Evolutionary conservation across 1,140 invertebrate species (phyloP), one percentile per base, ranked within the genome.

Genomic region (Halictus rubicundus): DNA sequence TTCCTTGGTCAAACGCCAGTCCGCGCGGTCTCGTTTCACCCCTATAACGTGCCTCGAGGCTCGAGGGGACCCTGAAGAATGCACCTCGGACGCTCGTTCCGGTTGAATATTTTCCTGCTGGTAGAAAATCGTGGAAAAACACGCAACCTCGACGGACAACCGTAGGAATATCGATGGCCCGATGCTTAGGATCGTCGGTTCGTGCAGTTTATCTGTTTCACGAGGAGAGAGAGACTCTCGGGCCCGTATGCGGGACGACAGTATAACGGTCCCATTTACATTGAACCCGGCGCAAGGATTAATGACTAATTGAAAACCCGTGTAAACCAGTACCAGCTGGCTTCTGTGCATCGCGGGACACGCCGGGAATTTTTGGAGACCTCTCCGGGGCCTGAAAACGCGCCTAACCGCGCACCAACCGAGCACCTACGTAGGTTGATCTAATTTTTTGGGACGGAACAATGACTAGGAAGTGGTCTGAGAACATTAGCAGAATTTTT

Each of bases 231-330:
- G 23, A 52, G n/a, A n/a, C n/a, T n/a, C 37, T 63, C 54, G 32
- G 37, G 68, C 49, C 39, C 39, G 61, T 37, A 39, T n/a, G 71
- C 46, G 6, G 14, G 69, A 57, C 52, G 69, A 78, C 37, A 25
- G 77, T 37, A 64, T 78, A 78, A 78, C 77, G 77, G 77, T 78
- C 60, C 46, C 49, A 46, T 73, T 78, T 78, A 63, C 69, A 78
- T 78, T 16, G 16, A 57, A 54, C 61, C 49, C 61, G 23, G n/a
- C 10, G 32, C 46, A 5, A 32, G 23, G 49, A 65, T 78, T 73
- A 72, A 70, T 46, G 60, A 78, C 70, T 78, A 78, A 78, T 78
- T 78, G 68, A 78, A 78, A 73, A 73, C 1, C 69, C 77, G 60
- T 78, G 75, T 78, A 63, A 60, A 46, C 27, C 23, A n/a, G 39